Base-by-base conservation (phyloP, 2,888 invertebrate genomes). In the Sympetrum striolatum region DNA sequence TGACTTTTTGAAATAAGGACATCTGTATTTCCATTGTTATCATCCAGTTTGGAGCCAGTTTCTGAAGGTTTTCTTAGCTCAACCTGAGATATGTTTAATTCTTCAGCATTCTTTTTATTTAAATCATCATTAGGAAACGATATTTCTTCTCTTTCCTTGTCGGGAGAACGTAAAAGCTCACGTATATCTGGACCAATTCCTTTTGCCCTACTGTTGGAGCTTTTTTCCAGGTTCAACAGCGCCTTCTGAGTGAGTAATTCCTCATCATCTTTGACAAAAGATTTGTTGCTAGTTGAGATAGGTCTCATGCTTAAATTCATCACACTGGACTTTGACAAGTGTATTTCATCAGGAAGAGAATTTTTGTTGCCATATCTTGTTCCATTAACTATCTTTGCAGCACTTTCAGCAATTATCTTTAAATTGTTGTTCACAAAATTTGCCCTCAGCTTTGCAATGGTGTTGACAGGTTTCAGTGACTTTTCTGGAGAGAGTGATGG, bases 241-340 rank as follows among this genome's bases (percentile, higher is more conserved):
- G 64, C 86, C 53, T 86, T 86, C 8, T 86, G 53, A 60, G 37
- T 35, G 5, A 35, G 35, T 12, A 60, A 39, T 8, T 86, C 86
- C 4, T 86, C 37, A 60, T 86, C 86, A 60, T 64, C 86, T 15
- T 58, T 37, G n/a, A 22, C 37, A 64, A 86, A 86, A 3, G 60
- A 14, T 37, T 86, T 86, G 86, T 60, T 86, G 37, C 12, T 86
- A 3, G 39, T 60, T 18, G 86, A 60, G 18, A 86, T 86, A 10
- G 86, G 86, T 5, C 86, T 86, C 86, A 86, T 64, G 14, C 86
- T 86, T 12, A 86, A n/a, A 60, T 86, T 86, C 86, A 86, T 86
- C 12, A 86, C 86, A 64, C 64, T 86, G 10, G 86, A 86, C 37
- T 86, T 86, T 37, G 86, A 86, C 5, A 37, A 64, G 35, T 58